Percentiles rank a stretch among this genome's conserved stretches.
Conservation (phyloP, 2,888 invertebrate genomes). For the Gerosis bhagava region DNA sequence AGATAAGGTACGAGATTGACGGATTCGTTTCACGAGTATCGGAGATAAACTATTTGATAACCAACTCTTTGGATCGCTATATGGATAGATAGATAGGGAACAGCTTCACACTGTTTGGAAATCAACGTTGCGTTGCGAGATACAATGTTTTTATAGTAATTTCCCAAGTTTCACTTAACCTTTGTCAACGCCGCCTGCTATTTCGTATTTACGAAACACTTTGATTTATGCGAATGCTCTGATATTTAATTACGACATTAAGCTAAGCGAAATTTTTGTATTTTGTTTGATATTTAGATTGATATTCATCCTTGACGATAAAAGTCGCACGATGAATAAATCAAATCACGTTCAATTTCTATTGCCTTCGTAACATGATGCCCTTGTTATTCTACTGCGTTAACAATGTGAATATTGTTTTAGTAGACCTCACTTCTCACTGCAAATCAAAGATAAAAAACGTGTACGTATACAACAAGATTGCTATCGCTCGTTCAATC, state of each 20-base stretch:
- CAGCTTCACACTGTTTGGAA: conserved; percentile 7
- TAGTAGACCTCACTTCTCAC: conserved; percentile 11
- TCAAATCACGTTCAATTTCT: conserved; percentile 11
- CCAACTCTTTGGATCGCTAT: neutral
- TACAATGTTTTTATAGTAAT: conserved; percentile 6
- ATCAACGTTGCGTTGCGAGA: conserved; percentile 12
- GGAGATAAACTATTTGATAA: conserved; percentile 8
- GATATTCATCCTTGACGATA: neutral
- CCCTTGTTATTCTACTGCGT: conserved; percentile 7
- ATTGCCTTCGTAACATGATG: conserved; percentile 15
- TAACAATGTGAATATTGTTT: conserved; percentile 19
- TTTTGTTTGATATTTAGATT: neutral
- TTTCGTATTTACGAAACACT: conserved; percentile 18
- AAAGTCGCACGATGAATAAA: neutral
- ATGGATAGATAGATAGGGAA: conserved; percentile 4
- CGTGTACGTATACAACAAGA: conserved; percentile 13
- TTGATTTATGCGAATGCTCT: conserved; percentile 14
- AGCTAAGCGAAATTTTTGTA: conserved; percentile 2
- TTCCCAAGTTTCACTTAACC: conserved; percentile 22
- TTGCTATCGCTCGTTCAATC: conserved; percentile 40
- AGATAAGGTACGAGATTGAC: conserved; percentile 8
- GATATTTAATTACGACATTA: conserved; percentile 12
- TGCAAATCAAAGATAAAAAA: conserved; percentile 21
- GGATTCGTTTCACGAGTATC: conserved; percentile 1
- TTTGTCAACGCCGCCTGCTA: conserved; percentile 15